Conservation (phyloP, 2,113 vertebrate species). For the Lasiurus cinereus region DNA sequence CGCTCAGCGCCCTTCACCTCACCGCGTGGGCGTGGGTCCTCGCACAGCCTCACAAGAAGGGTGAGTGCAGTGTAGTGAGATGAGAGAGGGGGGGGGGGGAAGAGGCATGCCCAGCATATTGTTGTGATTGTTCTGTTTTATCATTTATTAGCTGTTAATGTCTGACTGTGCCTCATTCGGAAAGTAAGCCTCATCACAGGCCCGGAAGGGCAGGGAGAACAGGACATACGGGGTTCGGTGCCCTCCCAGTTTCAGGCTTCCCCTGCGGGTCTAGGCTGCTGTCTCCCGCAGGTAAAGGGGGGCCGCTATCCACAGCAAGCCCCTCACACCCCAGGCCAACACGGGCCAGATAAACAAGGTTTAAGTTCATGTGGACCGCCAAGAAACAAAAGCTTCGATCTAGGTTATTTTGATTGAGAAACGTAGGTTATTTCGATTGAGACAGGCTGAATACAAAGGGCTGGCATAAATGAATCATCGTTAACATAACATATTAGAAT, state of each 20-base stretch:
- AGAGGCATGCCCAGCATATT: too few species aligned
- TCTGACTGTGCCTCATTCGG: neutral
- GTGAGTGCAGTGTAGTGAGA: neutral
- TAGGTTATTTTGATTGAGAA: too few species aligned
- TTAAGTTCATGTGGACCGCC: too few species aligned
- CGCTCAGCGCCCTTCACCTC: neutral
- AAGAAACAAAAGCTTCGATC: too few species aligned
- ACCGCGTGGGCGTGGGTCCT: accelerated
- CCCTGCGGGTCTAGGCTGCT: neutral
- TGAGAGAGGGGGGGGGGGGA: neutral
- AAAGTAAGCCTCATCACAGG: neutral
- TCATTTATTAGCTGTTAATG: neutral
- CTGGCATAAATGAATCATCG: too few species aligned
- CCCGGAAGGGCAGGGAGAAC: too few species aligned
- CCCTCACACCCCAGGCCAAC: too few species aligned
- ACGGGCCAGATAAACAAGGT: too few species aligned
- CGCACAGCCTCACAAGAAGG: neutral
- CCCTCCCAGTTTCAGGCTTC: neutral
- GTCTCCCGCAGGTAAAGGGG: neutral
- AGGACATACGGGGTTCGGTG: neutral
- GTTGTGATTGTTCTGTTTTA: neutral
- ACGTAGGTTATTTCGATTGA: too few species aligned
- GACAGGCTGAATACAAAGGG: too few species aligned
- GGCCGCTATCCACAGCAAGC: too few species aligned
- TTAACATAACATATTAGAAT: too few species aligned